These are phyloP conservation scores for Tupiocoris notatus DNA, from an alignment of 2,888 invertebrate genomes.

Conservation along the genomic window DNA sequence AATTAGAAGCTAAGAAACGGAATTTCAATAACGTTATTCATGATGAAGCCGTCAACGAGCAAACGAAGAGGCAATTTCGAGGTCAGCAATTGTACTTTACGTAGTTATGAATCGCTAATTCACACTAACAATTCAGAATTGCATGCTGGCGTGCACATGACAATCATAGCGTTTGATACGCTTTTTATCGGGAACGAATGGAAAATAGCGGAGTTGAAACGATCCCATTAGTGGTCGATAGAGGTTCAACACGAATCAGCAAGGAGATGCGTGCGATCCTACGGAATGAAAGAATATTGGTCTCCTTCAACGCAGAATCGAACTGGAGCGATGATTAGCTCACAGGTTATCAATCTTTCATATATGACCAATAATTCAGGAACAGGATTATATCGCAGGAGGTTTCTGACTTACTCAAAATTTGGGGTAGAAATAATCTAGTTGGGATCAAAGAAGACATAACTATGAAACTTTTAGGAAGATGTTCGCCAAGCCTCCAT, in stretches of 20 bases:
- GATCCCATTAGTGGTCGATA: neutral
- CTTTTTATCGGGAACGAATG: neutral
- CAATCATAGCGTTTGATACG: neutral
- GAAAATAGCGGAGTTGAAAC: neutral
- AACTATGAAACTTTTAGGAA: too few relatives aligned
- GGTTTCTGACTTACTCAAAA: too few relatives aligned
- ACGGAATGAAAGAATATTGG: too few relatives aligned
- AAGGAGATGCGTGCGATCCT: too few relatives aligned
- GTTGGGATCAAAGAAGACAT: too few relatives aligned
- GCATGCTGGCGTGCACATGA: neutral
- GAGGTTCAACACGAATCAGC: neutral
- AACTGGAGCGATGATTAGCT: too few relatives aligned
- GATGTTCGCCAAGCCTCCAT: too few relatives aligned
- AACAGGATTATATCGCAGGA: too few relatives aligned
- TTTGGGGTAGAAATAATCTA: too few relatives aligned
- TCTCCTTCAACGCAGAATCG: too few relatives aligned
- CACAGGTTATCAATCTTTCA: too few relatives aligned
- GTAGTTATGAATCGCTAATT: neutral
- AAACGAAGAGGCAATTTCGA: neutral
- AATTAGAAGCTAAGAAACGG: neutral
- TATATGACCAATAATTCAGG: too few relatives aligned
- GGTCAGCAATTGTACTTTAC: neutral
- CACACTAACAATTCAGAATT: neutral
- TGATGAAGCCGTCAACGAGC: neutral
- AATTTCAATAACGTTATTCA: neutral